Evolutionary conservation across 2,113 vertebrate species (phyloP).

Genomic region (Hemiprocne comata): DNA sequence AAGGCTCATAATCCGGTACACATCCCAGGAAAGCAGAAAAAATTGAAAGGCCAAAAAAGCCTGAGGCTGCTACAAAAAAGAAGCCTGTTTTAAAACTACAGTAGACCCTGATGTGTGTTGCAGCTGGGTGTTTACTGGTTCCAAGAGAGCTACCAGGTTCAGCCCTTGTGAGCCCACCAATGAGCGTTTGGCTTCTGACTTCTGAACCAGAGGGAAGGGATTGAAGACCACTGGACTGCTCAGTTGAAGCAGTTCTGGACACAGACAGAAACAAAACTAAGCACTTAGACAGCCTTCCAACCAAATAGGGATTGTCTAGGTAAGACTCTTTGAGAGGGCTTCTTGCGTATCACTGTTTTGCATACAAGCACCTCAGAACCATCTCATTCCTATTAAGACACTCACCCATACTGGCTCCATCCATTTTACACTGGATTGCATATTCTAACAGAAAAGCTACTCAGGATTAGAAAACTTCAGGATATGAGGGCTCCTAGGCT

Average conservation of each 20-base stretch:
- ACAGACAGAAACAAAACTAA: neutral
- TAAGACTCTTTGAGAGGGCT: neutral
- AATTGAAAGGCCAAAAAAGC: neutral
- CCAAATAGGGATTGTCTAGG: neutral
- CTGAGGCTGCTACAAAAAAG: neutral
- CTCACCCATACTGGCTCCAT: neutral
- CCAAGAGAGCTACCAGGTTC: neutral
- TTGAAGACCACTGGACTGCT: accelerated
- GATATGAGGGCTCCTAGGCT: neutral
- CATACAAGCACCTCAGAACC: neutral
- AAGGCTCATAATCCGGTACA: neutral
- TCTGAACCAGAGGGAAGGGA: neutral
- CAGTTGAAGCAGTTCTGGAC: neutral
- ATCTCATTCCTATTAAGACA: neutral
- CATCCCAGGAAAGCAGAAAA: neutral
- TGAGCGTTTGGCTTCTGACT: neutral
- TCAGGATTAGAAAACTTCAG: neutral
- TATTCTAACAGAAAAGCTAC: neutral
- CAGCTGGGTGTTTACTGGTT: neutral
- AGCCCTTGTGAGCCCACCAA: accelerated
- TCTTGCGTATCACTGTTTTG: neutral
- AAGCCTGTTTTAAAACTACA: neutral
- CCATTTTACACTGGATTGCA: neutral
- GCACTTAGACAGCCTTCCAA: neutral
- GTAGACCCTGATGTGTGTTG: neutral